Conservation (phyloP, 1,140 invertebrate genomes). For the Habropoda laboriosa region DNA sequence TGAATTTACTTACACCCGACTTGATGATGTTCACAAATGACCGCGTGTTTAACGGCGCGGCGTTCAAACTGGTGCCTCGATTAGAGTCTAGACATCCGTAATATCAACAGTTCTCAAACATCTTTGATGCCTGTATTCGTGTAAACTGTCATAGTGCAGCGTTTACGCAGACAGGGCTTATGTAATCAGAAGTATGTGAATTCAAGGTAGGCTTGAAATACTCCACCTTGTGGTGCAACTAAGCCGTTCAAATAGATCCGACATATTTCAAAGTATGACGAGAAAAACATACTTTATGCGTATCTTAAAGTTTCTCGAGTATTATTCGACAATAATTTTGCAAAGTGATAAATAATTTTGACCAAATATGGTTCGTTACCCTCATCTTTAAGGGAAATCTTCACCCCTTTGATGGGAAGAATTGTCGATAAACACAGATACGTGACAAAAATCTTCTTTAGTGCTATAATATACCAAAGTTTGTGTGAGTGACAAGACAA, state of each 20-base stretch:
- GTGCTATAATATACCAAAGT: no score
- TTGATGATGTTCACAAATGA: conserved; percentile 15
- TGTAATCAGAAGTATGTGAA: conserved; percentile 11
- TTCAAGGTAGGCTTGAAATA: conserved; percentile 3
- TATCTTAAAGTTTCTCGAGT: no score
- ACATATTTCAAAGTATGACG: neutral
- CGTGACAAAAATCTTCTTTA: no score
- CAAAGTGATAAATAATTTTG: no score
- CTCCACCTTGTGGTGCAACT: neutral
- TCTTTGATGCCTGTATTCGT: conserved; percentile 31
- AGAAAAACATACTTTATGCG: no score
- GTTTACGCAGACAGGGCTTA: conserved; percentile 26
- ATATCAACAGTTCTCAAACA: conserved; percentile 25
- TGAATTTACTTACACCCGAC: conserved; percentile 7
- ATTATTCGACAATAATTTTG: no score
- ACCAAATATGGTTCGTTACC: no score
- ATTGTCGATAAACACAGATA: no score
- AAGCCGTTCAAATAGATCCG: neutral
- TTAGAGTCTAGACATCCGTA: conserved; percentile 21
- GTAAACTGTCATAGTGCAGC: conserved; percentile 11
- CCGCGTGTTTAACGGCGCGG: conserved; percentile 9
- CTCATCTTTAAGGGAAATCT: no score
- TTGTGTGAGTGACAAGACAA: no score
- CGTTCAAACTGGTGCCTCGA: neutral
- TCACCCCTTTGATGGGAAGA: no score